Conservation (phyloP, 1,140 invertebrate species). For the Caenorhabditis inopinata region DNA sequence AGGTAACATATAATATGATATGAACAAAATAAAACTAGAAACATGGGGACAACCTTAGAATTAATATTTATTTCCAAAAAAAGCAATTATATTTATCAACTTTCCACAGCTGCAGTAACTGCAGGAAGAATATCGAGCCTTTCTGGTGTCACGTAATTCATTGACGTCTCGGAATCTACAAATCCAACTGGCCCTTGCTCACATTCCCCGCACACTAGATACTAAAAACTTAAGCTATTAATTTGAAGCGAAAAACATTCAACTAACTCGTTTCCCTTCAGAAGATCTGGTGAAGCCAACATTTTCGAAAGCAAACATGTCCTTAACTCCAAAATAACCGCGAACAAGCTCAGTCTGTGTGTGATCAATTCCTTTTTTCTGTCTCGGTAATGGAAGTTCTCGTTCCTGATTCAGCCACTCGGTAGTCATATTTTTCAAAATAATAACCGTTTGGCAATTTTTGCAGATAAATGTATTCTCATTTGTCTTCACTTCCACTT, state of each 20-base stretch:
- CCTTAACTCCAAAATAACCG: slow-evolving; percentile 17
- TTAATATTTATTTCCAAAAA: no score
- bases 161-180: not conserved
- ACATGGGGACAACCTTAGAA: no score
- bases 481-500: slow-evolving; percentile 8
- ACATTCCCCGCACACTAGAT: slow-evolving; percentile 37
- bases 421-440: not conserved
- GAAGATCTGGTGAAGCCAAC: slow-evolving; percentile 35
- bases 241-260: not conserved
- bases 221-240: not conserved
- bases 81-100: not conserved
- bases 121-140: not conserved
- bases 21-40: no score
- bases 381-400: slow-evolving; percentile 32
- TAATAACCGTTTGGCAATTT: slow-evolving; percentile 14
- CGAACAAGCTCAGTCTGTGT: slow-evolving; percentile 26
- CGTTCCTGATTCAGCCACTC: not conserved
- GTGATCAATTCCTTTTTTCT: slow-evolving; percentile 36
- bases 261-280: slow-evolving; percentile 20
- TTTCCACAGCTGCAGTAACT: not conserved
- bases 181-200: slow-evolving; percentile 38
- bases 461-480: slow-evolving; percentile 22
- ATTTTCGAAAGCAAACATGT: slow-evolving; percentile 34
- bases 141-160: slow-evolving; percentile 11
- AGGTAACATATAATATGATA: no score